Base-by-base conservation (phyloP, 2,888 invertebrate genomes). In the Atherix ibis region DNA sequence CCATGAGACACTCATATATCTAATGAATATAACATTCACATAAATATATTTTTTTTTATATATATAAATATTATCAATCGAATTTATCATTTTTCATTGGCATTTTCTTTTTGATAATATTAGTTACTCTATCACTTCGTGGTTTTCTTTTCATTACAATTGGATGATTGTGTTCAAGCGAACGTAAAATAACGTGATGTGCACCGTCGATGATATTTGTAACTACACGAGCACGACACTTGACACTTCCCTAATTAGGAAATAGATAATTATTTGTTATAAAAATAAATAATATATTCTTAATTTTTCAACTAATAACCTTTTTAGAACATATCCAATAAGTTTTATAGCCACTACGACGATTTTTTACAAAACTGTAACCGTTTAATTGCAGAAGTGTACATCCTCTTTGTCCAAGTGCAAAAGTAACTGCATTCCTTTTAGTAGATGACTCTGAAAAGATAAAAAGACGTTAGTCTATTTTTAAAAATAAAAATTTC, bases 291-390 rank as follows among this genome's bases (percentile, higher is more conserved):
- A 28, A 6, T 32, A 10, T n/a, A n/a, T n/a, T n/a, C n/a, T n/a
- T n/a, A n/a, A n/a, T n/a, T n/a, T n/a, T n/a, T n/a, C n/a, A n/a
- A 26, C 17, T 14, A 15, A 18, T 18, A n/a, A 59, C 61, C 50
- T 61, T 61, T 42, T 58, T 59, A 2, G 61, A 53, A 39, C 61
- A 61, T 37, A 61, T 58, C 61, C 61, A 61, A 40, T 61, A 61
- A 1, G 58, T 61, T 42, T 57, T 61, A 3, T 51, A 46, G 2
- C 56, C 58, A 34, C 52, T 55, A n/a, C 51, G 48, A 12, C 61
- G 51, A 45, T 62, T 62, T 17, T 56, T 51, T 18, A 59, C 60
- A 44, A 54, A 62, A 42, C 51, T 52, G 42, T 52, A 54, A 1
- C 56, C 56, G 31, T 56, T 52, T 8, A 54, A 51, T 5, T 52